Conservation (phyloP, 2,113 vertebrate genomes). For the Ondatra zibethicus region DNA sequence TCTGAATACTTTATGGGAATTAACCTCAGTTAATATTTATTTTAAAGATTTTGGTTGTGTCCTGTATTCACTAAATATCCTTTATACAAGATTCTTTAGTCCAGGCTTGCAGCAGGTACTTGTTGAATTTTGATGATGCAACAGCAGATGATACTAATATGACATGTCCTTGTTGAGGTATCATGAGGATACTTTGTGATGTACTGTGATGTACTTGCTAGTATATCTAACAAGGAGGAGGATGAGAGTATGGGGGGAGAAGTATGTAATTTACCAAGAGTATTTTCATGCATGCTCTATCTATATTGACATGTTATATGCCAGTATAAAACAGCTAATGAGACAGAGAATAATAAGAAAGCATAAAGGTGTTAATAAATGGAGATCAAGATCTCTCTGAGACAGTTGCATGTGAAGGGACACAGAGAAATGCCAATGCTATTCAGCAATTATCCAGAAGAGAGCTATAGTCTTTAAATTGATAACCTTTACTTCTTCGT, state of each 20-base stretch:
- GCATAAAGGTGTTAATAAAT: neutral
- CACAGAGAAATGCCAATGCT: neutral
- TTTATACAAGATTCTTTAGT: neutral
- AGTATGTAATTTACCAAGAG: neutral
- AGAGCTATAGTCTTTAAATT: neutral
- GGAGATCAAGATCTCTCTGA: neutral
- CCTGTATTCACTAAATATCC: neutral
- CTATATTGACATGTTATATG: neutral
- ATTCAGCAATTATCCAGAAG: neutral
- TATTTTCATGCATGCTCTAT: neutral
- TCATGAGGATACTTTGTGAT: neutral
- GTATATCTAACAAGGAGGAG: neutral
- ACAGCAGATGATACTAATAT: neutral
- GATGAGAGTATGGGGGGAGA: neutral
- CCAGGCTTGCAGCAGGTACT: rapidly evolving
- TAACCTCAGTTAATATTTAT: neutral
- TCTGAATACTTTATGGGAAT: neutral
- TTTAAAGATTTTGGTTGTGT: neutral
- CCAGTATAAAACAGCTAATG: neutral
- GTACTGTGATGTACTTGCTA: neutral
- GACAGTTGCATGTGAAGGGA: neutral
- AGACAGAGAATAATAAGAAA: neutral
- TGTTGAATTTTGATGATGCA: neutral
- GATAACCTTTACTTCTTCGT: neutral
- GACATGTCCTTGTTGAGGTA: rapidly evolving